Conservation (phyloP, 2,888 invertebrate species). For the Melitaea athalia region DNA sequence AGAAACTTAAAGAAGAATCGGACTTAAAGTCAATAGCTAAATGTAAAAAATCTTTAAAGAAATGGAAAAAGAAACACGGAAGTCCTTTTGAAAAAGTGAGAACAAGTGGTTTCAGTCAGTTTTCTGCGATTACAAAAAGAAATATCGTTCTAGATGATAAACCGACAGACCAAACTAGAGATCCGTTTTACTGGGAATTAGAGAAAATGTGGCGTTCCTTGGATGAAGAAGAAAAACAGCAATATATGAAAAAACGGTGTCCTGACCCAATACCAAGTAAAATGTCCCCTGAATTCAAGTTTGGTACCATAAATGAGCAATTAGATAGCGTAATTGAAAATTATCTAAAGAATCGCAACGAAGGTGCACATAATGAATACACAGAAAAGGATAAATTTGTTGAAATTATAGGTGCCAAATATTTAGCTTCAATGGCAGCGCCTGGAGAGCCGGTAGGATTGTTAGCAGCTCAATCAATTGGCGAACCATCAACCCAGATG, state of each 20-base stretch:
- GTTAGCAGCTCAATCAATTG: conserved; percentile 98
- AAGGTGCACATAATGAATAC: conserved; percentile 51
- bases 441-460: conserved; percentile 99
- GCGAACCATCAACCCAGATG: conserved; percentile 99
- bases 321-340: conserved; percentile 85
- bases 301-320: conserved; percentile 93
- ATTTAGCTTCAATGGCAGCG: conserved; percentile 88
- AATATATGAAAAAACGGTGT: conserved; percentile 80
- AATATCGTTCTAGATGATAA: conserved; percentile 72
- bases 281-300: conserved; percentile 88
- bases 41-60: conserved; percentile 81
- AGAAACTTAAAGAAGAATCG: conserved; percentile 81
- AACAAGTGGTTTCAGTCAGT: conserved; percentile 83
- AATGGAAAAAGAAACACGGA: conserved; percentile 84
- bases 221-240: conserved; percentile 81
- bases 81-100: conserved; percentile 68
- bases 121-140: conserved; percentile 78
- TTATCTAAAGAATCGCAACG: conserved; percentile 78
- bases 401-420: conserved; percentile 89
- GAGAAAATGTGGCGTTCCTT: conserved; percentile 86
- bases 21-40: conserved; percentile 78
- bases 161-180: conserved; percentile 81
- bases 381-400: conserved; percentile 80
- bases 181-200: conserved; percentile 82
- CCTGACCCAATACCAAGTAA: conserved; percentile 89